These are phyloP conservation scores for Platichthys flesus DNA, from an alignment of 2,113 vertebrate genomes.

Conservation along the genomic window DNA sequence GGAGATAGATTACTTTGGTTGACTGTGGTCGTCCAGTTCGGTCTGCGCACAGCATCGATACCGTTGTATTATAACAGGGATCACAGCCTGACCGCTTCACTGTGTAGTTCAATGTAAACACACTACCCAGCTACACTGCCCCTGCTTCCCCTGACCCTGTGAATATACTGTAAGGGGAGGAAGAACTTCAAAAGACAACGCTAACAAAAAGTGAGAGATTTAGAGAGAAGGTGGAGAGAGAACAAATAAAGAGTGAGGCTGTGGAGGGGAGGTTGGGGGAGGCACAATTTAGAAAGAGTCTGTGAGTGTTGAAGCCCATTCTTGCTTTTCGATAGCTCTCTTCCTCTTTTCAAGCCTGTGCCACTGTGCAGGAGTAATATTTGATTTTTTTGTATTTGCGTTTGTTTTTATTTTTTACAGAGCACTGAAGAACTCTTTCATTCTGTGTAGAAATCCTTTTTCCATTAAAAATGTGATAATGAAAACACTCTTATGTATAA, in stretches of 20 bases:
- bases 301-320: constrained; percentile 55
- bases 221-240: constrained; percentile 23
- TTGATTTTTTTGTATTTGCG: constrained; percentile 23
- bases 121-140: constrained; percentile 6
- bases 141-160: constrained; percentile 40
- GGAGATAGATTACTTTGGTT: constrained; percentile 4
- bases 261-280: constrained; percentile 13
- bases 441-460: constrained; percentile 69
- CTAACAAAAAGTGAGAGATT: constrained; percentile 45
- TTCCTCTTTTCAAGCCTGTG: constrained; percentile 56
- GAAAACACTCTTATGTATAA: constrained; percentile 75
- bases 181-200: constrained; percentile 43
- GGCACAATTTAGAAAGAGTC: constrained; percentile 38
- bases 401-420: constrained; percentile 40
- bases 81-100: constrained; percentile 65
- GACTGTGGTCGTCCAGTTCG: constrained; percentile 20
- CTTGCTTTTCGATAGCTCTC: constrained; percentile 54
- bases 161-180: constrained; percentile 23
- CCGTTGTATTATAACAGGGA: constrained; percentile 40
- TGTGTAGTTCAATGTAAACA: constrained; percentile 61
- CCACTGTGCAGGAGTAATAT: constrained; percentile 55
- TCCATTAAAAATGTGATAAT: constrained; percentile 66
- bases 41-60: constrained; percentile 35
- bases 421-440: constrained; percentile 66
- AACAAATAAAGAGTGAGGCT: constrained; percentile 12